Conservation (phyloP, 1,140 invertebrate species). For the Stenopsyche tienmushanensis region DNA sequence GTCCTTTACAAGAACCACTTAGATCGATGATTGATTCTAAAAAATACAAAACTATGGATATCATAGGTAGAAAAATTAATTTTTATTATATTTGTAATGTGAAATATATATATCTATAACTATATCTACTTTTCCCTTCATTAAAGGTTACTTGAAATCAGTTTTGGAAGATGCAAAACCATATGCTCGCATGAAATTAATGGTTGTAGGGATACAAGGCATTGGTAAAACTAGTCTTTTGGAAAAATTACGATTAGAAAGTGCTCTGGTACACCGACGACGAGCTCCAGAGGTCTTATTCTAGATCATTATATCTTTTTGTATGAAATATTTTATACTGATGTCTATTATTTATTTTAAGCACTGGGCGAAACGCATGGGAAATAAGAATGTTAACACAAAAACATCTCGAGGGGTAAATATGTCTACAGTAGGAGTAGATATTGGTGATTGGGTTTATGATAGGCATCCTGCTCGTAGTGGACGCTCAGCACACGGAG, state of each 20-base stretch:
- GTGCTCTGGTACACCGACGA: constrained; percentile 71
- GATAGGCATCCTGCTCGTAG: constrained; percentile 73
- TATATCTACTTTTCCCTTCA: not conserved
- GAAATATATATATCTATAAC: not conserved
- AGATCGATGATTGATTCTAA: constrained; percentile 91
- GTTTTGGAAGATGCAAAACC: constrained; percentile 88
- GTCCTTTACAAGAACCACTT: constrained; percentile 84
- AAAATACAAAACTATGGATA: constrained; percentile 94
- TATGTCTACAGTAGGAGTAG: constrained; percentile 94
- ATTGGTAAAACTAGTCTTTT: constrained; percentile 94
- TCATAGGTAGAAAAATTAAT: constrained; percentile 63
- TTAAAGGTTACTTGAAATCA: constrained; percentile 79
- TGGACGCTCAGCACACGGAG: constrained; percentile 72
- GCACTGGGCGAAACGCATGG: constrained; percentile 94
- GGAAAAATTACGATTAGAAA: constrained; percentile 84
- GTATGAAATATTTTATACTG: constrained; percentile 30
- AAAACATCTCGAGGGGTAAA: constrained; percentile 76
- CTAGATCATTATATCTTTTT: constrained; percentile 11
- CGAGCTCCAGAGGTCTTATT: constrained; percentile 68
- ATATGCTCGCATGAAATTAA: constrained; percentile 95
- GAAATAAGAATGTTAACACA: constrained; percentile 77
- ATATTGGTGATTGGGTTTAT: constrained; percentile 93
- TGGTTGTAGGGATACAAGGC: constrained; percentile 88
- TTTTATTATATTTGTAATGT: not conserved
- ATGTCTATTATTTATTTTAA: constrained; percentile 44